These are phyloP conservation scores for Sylvia borin DNA, from an alignment of 2,797 vertebrate species.

Conservation along the genomic window DNA sequence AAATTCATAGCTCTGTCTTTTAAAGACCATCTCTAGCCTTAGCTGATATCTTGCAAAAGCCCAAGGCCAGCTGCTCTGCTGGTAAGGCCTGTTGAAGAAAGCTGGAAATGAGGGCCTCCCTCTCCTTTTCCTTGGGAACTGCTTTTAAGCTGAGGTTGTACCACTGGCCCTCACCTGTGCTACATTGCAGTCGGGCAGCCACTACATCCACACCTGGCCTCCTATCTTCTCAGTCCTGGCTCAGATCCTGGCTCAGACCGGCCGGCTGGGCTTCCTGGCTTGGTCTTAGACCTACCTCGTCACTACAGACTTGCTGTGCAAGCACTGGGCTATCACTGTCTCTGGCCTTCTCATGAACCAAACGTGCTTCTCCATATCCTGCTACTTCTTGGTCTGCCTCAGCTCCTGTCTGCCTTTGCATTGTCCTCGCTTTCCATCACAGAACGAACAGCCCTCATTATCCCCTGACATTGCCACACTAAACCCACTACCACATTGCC, in stretches of 20 bases:
- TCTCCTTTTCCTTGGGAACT: neutral
- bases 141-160: neutral
- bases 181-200: rapidly evolving
- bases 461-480: neutral
- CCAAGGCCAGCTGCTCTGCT: neutral
- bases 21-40: neutral
- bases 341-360: neutral
- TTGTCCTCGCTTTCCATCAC: neutral
- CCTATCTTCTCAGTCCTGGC: neutral
- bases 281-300: neutral
- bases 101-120: neutral
- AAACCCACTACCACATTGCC: neutral
- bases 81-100: neutral
- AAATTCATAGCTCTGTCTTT: neutral
- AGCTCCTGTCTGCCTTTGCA: neutral
- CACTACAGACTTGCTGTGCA: neutral
- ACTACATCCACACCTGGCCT: neutral
- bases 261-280: neutral
- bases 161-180: rapidly evolving
- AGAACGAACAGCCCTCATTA: neutral
- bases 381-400: neutral
- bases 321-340: neutral
- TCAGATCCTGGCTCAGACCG: neutral
- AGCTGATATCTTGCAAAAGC: neutral
- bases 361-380: neutral